A percentile compares a stretch with the other conserved stretches of the same genome.
Evolutionary conservation across 2,888 invertebrate species (phyloP).

Genomic region (Lasioglossum marginatum): DNA sequence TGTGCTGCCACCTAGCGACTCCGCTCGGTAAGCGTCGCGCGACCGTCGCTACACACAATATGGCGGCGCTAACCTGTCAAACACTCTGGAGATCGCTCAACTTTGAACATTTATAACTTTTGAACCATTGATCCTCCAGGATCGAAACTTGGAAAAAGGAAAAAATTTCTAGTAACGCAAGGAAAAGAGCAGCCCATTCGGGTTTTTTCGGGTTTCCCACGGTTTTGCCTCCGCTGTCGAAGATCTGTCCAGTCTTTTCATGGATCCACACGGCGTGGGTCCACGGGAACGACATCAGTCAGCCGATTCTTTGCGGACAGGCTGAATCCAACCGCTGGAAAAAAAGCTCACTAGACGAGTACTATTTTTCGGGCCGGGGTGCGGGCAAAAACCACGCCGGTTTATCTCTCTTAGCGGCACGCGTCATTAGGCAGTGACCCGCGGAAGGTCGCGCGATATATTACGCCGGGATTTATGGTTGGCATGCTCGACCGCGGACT

Average conservation of each 20-base stretch:
- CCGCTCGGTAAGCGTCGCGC: no score
- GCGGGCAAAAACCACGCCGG: slow-evolving; percentile 27
- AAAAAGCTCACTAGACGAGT: slow-evolving; percentile 23
- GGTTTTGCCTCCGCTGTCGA: slow-evolving; percentile 7
- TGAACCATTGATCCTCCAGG: no score
- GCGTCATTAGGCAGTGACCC: slow-evolving; percentile 57
- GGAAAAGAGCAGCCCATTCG: no score
- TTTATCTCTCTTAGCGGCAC: slow-evolving; percentile 55
- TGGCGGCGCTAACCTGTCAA: no score
- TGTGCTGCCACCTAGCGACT: no score
- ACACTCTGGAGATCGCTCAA: no score
- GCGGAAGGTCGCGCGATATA: slow-evolving; percentile 30
- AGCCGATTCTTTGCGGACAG: slow-evolving; percentile 32
- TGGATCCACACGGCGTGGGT: neutral
- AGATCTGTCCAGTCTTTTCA: neutral
- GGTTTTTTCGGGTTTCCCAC: no score
- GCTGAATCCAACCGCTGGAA: slow-evolving; percentile 37
- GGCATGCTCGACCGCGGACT: neutral
- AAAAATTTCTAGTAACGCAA: no score
- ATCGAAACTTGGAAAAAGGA: no score
- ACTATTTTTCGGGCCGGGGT: slow-evolving; percentile 26
- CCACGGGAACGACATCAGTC: slow-evolving; percentile 17
- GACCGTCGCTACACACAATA: no score
- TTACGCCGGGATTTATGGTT: slow-evolving; percentile 29
- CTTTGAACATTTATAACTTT: no score